Evolutionary conservation across 2,888 invertebrate species (phyloP), one percentile per base, ranked within the genome.

Genomic region (Alsophila aescularia): DNA sequence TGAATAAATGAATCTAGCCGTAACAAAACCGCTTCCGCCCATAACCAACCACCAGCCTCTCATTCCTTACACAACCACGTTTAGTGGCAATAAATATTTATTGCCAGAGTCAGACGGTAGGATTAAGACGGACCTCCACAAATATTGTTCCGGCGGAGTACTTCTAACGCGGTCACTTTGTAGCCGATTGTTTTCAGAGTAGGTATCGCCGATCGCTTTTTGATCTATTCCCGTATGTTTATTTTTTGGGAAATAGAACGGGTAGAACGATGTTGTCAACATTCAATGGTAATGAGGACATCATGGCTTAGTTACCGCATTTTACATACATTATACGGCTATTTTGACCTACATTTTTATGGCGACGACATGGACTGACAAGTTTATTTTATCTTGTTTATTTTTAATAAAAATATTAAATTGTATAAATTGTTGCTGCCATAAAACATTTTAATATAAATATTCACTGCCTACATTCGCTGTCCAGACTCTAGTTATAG

Each of bases 11-110:
- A n/a, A n/a, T n/a, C n/a, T n/a, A n/a, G n/a, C n/a, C n/a, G n/a
- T n/a, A n/a, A n/a, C n/a, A n/a, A n/a, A n/a, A n/a, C n/a, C n/a
- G n/a, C n/a, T n/a, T 21, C 21, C 21, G 21, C 29, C 4, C 27
- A 8, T 27, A 27, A 27, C 27, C 9, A 36, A 43, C n/a, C 53
- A 54, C 49, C 31, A 29, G 0, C 4, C 13, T 39, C 32, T 45
- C 39, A 35, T 52, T 14, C 1, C 44, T 53, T 67, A 34, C 2
- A 43, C 51, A 47, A 16, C 49, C 60, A 57, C 69, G 68, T 77
- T 80, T 77, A 78, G 76, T 75, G 69, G 78, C 81, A 81, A 85
- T 86, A 86, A 86, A 86, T 87, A 87, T 87, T 87, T 86, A 87
- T 85, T 75, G 75, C 62, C 71, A 65, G 66, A 76, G 77, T 79